Base-by-base conservation (phyloP, 1,140 invertebrate species). In the Achroia grisella region DNA sequence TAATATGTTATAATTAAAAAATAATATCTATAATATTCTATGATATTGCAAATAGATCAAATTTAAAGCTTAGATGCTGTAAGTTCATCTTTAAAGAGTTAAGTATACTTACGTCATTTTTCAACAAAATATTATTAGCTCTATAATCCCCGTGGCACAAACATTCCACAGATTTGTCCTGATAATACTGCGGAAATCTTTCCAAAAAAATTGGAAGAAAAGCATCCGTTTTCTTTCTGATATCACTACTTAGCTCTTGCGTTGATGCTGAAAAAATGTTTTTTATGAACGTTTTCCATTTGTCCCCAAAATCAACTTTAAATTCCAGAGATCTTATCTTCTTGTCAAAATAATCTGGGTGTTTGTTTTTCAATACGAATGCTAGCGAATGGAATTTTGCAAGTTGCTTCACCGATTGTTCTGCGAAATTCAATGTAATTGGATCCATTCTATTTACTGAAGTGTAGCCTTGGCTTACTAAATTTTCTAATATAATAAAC, bases 301-400 rank as follows among this genome's bases (percentile, higher is more conserved):
- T 34, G 6, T 67, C 51, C 12, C 57, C 44, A 15, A 42, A 52
- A 23, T 35, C 32, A n/a, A 52, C 13, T 4, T 34, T 29, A 10
- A 39, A 9, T 33, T 50, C 37, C 10, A 56, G 36, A 8, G 17
- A 39, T 54, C 46, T 49, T 11, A 79, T 54, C 28, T 67, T 66
- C 1, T 31, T 36, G 2, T 77, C 46, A 39, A 62, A 82, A 52
- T 66, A 82, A 14, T 61, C 49, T 0, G 65, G 65, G 10, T 34
- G 48, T 47, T 39, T 59, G 6, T 52, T 57, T 43, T 74, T 43
- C 17, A 78, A 32, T 9, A 63, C 68, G 27, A 70, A 76, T 1
- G 73, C 66, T n/a, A 82, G 29, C 0, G 47, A 55, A 44, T 82
- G 78, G 30, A 82, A 68, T 52, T 60, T 76, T 6, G 62, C 60